Base-by-base conservation (phyloP, 2,797 vertebrate genomes). In the Poecilia picta region DNA sequence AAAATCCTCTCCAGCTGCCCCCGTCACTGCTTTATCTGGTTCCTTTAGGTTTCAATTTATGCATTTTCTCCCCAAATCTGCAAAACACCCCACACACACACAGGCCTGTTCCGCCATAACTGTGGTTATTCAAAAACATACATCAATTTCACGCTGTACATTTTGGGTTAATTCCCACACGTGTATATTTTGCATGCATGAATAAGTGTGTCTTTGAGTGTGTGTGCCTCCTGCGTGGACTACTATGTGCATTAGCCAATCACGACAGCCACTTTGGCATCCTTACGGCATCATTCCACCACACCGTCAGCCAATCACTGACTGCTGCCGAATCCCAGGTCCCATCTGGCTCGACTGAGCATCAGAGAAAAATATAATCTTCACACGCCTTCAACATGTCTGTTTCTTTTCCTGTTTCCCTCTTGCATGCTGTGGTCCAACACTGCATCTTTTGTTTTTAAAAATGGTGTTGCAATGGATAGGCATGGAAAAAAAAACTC, bases 241-340 rank as follows among this genome's bases (percentile, higher is more conserved):
- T 43, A 45, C 68, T 59, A 64, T 33, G 66, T 73, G 80, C 62
- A 11, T 33, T 81, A 82, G 72, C 94, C 94, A 94, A 95, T 95
- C 91, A 86, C 76, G 28, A n/a, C 55, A 2, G 81, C 76, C 70
- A 80, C 74, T 85, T 68, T 77, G 75, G 82, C 85, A 88, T 88
- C 82, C 88, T n/a, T 85, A 82, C 93, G 87, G 87, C 91, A 93
- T 94, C 91, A 86, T 93, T 94, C 94, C 94, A 94, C 93, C 85
- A 78, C 86, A 87, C 73, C 74, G 51, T 84, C 89, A 88, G 87
- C 95, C 94, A 95, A 94, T 95, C 87, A 12, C 78, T 62, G 85
- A 43, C 88, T 11, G 82, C 84, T 20, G 88, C 87, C 83, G 78
- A 79, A 88, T 90, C 88, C 87, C 80, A 57, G 85, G 82, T 91